Base-by-base conservation (phyloP, 2,113 vertebrate species). In the Crotophaga sulcirostris region DNA sequence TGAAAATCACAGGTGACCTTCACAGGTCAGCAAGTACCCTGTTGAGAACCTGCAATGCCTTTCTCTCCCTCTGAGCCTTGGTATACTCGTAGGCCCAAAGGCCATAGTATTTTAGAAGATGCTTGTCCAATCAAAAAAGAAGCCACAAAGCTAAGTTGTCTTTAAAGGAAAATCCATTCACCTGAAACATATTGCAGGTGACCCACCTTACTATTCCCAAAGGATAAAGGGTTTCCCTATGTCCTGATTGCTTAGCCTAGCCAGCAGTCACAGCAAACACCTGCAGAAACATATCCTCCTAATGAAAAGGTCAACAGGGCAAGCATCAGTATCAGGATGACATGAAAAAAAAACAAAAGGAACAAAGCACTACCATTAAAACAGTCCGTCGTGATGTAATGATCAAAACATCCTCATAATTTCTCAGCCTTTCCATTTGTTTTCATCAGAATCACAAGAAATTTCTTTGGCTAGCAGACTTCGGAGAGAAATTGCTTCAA, bases 381-480 rank as follows among this genome's bases (percentile, higher is more conserved):
- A 96, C 60, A 87, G 86, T 91, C 90, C 70, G 55, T 2, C 28
- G 68, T 45, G 93, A 86, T 23, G 63, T 49, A 91, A 94, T 1
- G 16, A 93, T 85, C 90, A 84, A 87, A 93, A 91, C 17, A 51
- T 60, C 77, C n/a, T 97, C 23, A 47, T 82, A 79, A 29, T 59
- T 94, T 95, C 75, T 89, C 12, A n/a, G 74, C 54, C 90, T 90
- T 52, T 96, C 84, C 21, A 7, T 91, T 77, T 97, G 94, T 98
- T 98, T 98, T 98, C 98, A 97, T 98, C 97, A 98, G 98, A 98
- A 98, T 87, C 97, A 98, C 92, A 96, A 95, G 90, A 96, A 96
- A 98, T 98, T 99, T 99, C 99, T 99, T 99, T 99, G 99, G 99
- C 98, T 99, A 99, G 98, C 98, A 98, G 98, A 97, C 98, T 99